Evolutionary conservation across 2,888 invertebrate species (phyloP), one percentile per base, ranked within the genome.

Genomic region (Trissoscelio sp.): DNA sequence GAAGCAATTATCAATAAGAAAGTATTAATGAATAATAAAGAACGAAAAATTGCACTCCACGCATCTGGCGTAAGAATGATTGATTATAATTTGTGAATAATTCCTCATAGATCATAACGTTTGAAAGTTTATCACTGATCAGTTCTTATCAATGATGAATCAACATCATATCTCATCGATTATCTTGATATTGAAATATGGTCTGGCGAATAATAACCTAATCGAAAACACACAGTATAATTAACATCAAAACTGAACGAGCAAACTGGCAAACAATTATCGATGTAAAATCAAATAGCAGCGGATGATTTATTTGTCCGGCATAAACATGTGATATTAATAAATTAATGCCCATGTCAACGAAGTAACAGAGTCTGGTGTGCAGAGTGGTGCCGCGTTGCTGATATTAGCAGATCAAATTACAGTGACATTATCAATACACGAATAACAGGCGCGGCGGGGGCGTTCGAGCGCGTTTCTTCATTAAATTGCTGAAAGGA

Each of bases 381-480:
- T 57, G 51, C 48, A 11, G 31, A 16, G 16, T 11, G 46, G 31
- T n/a, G 51, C 42, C 34, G 24, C 37, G 44, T n/a, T 46, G 12
- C 22, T 39, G 60, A 42, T 46, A 72, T 72, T 60, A 60, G 39
- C 72, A 60, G 72, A 72, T 72, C 72, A 72, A 72, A 72, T 72
- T 72, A 72, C 51, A 57, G 22, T 51, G 70, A 70, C 70, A 60
- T 6, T 28, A 72, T 72, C 53, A 62, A 62, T 72, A 58, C 42
- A 46, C 20, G 58, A 58, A 48, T 69, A 57, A 58, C n/a, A n/a
- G n/a, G n/a, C n/a, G n/a, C 22, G 28, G 31, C 14, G 42, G 11
- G 28, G n/a, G 18, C 11, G 18, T 53, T 24, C 12, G 22, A n/a
- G 11, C 20, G 39, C 24, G 24, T 37, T 72, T 72, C 46, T 42